A percentile compares a stretch with the other conserved stretches of the same genome.
phyloP scores from a whole-genome alignment of 2,888 invertebrate genomes.

The Hemistola chrysoprasaria region DNA sequence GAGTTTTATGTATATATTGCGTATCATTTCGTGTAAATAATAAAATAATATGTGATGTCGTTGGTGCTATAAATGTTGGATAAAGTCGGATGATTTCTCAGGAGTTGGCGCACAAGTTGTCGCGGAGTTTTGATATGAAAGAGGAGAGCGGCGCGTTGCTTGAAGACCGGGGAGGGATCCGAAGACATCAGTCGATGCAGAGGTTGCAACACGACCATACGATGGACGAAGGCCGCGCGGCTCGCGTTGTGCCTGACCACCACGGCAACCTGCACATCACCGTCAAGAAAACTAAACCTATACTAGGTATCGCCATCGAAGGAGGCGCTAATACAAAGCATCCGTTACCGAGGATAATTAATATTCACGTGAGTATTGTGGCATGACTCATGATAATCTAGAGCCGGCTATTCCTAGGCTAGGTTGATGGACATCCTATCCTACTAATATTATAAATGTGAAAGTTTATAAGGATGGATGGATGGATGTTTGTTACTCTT shows the following conservation, averaged over 20 bases:
- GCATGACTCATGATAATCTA: no score
- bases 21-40: conserved; percentile 33
- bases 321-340: conserved; percentile 98
- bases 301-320: conserved; percentile 97
- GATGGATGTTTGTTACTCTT: no score
- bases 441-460: no score
- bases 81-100: conserved; percentile 56
- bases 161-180: conserved; percentile 84
- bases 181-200: conserved; percentile 90
- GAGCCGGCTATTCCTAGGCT: no score
- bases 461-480: no score
- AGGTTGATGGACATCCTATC: no score
- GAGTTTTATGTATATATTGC: conserved; percentile 22
- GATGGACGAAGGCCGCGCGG: conserved; percentile 75
- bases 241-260: conserved; percentile 90
- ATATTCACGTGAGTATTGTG: conserved; percentile 91
- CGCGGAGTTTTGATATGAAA: conserved; percentile 94
- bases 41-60: conserved; percentile 7
- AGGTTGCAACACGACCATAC: conserved; percentile 83
- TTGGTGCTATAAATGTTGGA: not conserved
- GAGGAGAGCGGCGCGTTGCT: conserved; percentile 89
- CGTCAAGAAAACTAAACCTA: conserved; percentile 96
- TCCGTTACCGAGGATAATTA: conserved; percentile 96
- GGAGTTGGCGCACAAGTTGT: conserved; percentile 94
- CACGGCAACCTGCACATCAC: conserved; percentile 94